Evolutionary conservation across 2,888 invertebrate species (phyloP), one percentile per base, ranked within the genome.

Genomic region (Lottia gigantea): DNA sequence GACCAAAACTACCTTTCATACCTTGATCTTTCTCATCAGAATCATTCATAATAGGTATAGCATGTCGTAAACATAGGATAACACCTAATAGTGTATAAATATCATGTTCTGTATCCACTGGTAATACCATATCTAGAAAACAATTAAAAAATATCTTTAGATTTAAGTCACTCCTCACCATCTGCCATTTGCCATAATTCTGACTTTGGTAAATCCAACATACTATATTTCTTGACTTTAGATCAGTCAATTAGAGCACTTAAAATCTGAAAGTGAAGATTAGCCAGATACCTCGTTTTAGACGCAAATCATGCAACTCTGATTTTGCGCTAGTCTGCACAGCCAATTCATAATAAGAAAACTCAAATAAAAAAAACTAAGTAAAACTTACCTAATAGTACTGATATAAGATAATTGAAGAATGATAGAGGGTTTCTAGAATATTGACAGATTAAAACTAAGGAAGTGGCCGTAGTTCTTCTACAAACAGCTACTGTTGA

Each of bases 391-490:
- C 89, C 93, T 83, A 93, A 86, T 64, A 93, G 88, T 77, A 91
- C 89, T 72, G 91, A 91, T 26, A 94, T 90, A n/a, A 94, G 91
- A 84, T 93, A 91, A 2, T 91, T 90, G 74, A 93, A 88, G 88
- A 94, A 94, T 76, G 92, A 89, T 72, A 89, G 88, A 2, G 92
- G 92, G 86, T 94, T 95, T 68, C 94, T 91, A 75, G 93, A 93
- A 89, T 95, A 92, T 73, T 93, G 91, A 88, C 95, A 95, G 70
- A 96, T 91, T 72, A 93, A 92, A 55, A 95, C 92, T 71, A 96
- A 92, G 88, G 95, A 94, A 67, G 91, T 92, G 0, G 95, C 93
- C 46, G 95, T 93, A 31, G 95, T 93, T 76, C 98, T 92, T 72
- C 96, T 91, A 73, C 95, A 92, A 2, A 93, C 93, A 6, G 95